These are phyloP conservation scores for Zaprionus ornatus DNA, from an alignment of 1,140 invertebrate species.

Conservation along the genomic window DNA sequence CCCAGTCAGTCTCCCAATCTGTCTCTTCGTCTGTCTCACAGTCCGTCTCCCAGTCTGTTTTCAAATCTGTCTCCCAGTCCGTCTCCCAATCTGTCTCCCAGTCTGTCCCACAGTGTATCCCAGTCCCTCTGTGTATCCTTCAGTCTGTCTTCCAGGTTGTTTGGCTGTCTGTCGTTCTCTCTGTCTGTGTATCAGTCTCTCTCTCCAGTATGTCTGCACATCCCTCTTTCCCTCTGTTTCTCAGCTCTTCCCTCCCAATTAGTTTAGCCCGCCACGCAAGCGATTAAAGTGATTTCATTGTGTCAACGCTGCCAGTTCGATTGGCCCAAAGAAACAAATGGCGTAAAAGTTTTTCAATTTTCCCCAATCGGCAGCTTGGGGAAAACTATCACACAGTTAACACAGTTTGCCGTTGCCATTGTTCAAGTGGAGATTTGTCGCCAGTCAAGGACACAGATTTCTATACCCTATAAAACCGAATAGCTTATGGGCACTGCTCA, in stretches of 20 bases:
- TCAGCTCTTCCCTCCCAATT: conserved; percentile 8
- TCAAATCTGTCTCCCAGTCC: no score
- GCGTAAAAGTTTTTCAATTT: conserved; percentile 62
- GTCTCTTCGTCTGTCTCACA: no score
- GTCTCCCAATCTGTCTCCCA: no score
- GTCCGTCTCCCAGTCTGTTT: neutral
- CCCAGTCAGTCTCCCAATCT: neutral
- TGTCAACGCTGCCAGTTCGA: conserved; percentile 27
- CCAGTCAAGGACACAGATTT: neutral
- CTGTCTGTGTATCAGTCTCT: neutral
- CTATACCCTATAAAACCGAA: neutral
- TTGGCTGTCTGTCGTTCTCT: no score
- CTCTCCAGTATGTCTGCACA: neutral
- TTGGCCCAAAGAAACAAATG: conserved; percentile 17
- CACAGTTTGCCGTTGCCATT: conserved; percentile 15
- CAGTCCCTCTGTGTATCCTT: neutral
- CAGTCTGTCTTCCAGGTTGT: no score
- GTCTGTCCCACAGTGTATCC: no score
- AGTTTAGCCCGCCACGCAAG: conserved; percentile 7
- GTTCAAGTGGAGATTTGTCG: conserved; percentile 10
- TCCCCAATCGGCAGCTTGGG: neutral
- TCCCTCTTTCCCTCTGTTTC: neutral
- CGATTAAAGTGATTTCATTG: conserved; percentile 34
- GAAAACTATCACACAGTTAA: conserved; percentile 34
- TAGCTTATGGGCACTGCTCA: neutral